These are phyloP conservation scores for Catotricha subobsoleta DNA, from an alignment of 2,888 invertebrate genomes.

Conservation along the genomic window DNA sequence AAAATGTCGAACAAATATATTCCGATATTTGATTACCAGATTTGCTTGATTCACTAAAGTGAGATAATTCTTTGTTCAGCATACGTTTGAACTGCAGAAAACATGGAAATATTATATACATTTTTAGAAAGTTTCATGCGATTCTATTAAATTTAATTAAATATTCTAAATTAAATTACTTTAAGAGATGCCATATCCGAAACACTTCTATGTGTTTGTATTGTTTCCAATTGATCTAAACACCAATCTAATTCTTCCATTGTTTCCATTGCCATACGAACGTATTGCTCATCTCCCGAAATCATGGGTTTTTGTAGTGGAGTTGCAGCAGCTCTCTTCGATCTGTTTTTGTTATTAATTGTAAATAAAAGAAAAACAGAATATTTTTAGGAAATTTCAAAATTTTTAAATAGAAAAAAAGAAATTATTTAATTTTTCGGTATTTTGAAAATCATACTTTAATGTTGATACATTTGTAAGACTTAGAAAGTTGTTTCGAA, in stretches of 20 bases:
- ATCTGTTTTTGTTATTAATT: conserved; percentile 20
- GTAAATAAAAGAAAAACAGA: background rate
- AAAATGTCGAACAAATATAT: conserved; percentile 97
- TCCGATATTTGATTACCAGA: conserved; percentile 99
- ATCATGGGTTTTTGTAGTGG: conserved; percentile 34
- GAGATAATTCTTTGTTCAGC: conserved; percentile 97
- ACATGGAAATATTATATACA: conserved; percentile 5
- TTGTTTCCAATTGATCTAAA: conserved; percentile 96
- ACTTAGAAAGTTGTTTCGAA: conserved; percentile 92
- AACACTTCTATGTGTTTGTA: conserved; percentile 97
- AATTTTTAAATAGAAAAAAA: too few species aligned
- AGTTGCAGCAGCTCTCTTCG: conserved; percentile 32
- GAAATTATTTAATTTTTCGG: conserved; percentile 7
- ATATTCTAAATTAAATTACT: conserved; percentile 38
- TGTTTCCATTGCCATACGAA: conserved; percentile 87
- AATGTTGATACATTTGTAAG: conserved; percentile 71
- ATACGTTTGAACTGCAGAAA: conserved; percentile 89
- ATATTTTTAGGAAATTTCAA: background rate
- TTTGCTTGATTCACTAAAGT: conserved; percentile 97
- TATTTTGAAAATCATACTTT: conserved; percentile 43
- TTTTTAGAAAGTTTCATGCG: too few species aligned
- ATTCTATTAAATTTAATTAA: conserved; percentile 6
- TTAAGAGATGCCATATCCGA: conserved; percentile 99
- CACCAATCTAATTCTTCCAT: conserved; percentile 99
- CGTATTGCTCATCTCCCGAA: conserved; percentile 64